Evolutionary conservation across 2,888 invertebrate species (phyloP).

Genomic region (Eudemis profundana): DNA sequence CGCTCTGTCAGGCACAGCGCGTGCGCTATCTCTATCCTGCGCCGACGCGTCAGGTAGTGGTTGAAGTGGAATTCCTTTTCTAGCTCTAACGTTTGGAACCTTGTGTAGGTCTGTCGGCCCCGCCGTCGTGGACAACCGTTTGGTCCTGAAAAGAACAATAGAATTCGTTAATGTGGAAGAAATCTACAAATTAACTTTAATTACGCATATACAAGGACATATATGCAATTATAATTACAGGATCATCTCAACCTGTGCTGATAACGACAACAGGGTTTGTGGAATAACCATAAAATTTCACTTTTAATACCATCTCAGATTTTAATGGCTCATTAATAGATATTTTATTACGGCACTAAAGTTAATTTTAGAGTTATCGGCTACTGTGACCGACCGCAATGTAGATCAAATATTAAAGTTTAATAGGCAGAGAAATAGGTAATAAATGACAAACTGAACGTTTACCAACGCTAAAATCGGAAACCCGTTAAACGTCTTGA

Average conservation of each 20-base stretch:
- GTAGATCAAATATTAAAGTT: slow-evolving; percentile 66
- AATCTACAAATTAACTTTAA: slow-evolving; percentile 41
- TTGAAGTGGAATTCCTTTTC: slow-evolving; percentile 99
- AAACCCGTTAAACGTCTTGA: slow-evolving; percentile 51
- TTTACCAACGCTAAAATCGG: slow-evolving; percentile 44
- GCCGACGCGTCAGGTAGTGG: slow-evolving; percentile 97
- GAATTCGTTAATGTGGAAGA: too few relatives aligned
- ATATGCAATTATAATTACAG: slow-evolving; percentile 25
- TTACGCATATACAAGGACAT: neutral
- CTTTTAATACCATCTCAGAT: slow-evolving; percentile 82
- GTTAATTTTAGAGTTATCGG: slow-evolving; percentile 81
- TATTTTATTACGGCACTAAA: slow-evolving; percentile 80
- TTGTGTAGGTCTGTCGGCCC: slow-evolving; percentile 98
- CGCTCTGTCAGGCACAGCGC: slow-evolving; percentile 97
- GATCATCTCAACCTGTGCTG: slow-evolving; percentile 61
- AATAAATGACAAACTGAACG: slow-evolving; percentile 44
- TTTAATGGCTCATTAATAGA: slow-evolving; percentile 80
- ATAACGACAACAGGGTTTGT: slow-evolving; percentile 68
- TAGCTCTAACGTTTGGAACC: slow-evolving; percentile 98
- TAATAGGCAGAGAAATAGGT: slow-evolving; percentile 50
- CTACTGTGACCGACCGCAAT: slow-evolving; percentile 76
- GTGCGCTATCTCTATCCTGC: slow-evolving; percentile 98
- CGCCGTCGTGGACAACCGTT: slow-evolving; percentile 97
- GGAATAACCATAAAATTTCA: slow-evolving; percentile 80
- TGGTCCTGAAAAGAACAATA: slow-evolving; percentile 93